These are phyloP conservation scores for Callopanchax toddi DNA, from an alignment of 2,113 vertebrate genomes.

Conservation along the genomic window DNA sequence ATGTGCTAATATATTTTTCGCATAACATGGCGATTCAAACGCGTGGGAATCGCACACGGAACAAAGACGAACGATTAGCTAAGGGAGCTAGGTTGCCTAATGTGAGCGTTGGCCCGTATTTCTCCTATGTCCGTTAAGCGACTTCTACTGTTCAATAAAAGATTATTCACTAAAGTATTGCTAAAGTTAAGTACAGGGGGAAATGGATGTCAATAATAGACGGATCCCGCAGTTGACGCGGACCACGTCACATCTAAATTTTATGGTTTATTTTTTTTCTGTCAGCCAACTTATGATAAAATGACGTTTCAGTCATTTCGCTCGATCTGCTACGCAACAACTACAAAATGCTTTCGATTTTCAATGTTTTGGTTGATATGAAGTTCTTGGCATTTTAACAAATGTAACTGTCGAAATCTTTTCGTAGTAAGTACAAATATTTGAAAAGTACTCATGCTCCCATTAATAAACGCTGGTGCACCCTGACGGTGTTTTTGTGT, in stretches of 20 bases:
- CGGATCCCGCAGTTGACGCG: neutral
- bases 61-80: slow-evolving; percentile 64
- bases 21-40: neutral
- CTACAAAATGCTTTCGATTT: slow-evolving; percentile 3
- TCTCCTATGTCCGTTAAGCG: slow-evolving; percentile 22
- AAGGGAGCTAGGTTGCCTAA: slow-evolving; percentile 21
- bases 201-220: neutral
- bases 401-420: neutral
- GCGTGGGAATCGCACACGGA: slow-evolving; percentile 19
- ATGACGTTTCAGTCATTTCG: neutral
- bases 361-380: neutral
- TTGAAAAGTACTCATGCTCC: neutral
- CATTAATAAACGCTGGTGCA: slow-evolving; percentile 2
- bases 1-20: fast-evolving
- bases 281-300: neutral
- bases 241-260: too few species aligned
- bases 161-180: too few species aligned
- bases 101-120: slow-evolving; percentile 13
- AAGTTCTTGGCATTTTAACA: neutral
- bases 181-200: too few species aligned
- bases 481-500: slow-evolving; percentile 57
- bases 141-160: neutral
- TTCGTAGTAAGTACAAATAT: neutral
- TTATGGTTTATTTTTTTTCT: neutral
- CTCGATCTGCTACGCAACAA: neutral